These are phyloP conservation scores for Leiothrix lutea DNA, from an alignment of 2,113 vertebrate species.

Conservation along the genomic window DNA sequence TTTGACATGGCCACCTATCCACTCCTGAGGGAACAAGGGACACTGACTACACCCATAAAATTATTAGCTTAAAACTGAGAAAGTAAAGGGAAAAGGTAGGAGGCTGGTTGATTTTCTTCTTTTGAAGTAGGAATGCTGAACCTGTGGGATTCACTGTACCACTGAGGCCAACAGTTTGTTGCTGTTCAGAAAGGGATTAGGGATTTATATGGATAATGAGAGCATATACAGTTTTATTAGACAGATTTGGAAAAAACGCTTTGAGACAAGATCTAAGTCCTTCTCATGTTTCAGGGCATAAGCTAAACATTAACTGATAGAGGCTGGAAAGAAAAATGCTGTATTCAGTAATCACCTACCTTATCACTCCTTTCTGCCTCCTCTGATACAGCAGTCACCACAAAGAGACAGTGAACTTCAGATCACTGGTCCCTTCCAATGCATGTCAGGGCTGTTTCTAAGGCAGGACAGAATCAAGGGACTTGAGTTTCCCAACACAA, in stretches of 20 bases:
- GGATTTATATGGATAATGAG: conserved; percentile 20
- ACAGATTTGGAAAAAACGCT: not conserved
- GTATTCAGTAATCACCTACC: not conserved
- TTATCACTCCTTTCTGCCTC: not conserved
- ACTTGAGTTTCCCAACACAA: not conserved
- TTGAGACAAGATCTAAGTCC: conserved; percentile 28
- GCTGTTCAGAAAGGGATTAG: conserved; percentile 2
- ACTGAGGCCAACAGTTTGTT: not conserved
- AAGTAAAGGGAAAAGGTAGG: not conserved
- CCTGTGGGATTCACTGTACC: not conserved
- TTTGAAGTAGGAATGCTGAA: not conserved
- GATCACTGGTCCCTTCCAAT: not conserved
- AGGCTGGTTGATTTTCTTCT: not conserved
- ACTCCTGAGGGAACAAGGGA: not conserved
- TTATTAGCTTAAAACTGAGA: not conserved
- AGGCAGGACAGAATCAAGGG: not conserved
- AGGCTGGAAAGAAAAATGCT: conserved; percentile 18
- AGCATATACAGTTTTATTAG: conserved; percentile 32
- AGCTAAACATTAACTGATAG: conserved; percentile 31
- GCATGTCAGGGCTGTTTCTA: not conserved
- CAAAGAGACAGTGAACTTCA: not conserved
- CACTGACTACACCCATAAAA: not conserved
- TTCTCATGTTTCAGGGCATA: conserved; percentile 38
- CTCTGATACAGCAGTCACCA: not conserved
- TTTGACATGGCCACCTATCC: not conserved